Percentiles rank a stretch among this genome's conserved stretches.
phyloP scores from a whole-genome alignment of 2,888 invertebrate species.

The Drosophila dives region DNA sequence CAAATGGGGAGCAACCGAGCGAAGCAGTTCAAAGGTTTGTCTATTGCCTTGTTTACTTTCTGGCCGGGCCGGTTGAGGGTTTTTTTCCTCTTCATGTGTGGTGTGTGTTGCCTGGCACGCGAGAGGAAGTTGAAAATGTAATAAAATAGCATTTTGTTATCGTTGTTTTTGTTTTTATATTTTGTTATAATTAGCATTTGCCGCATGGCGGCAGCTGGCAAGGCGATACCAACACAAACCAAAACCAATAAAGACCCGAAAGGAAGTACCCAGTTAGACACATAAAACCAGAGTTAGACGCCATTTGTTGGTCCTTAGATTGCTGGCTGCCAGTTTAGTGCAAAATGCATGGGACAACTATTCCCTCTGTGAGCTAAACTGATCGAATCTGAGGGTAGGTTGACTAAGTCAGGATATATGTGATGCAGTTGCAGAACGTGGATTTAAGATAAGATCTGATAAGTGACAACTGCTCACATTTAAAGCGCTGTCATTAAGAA shows the following conservation, averaged over 20 bases:
- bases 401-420: neutral
- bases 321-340: constrained; percentile 10
- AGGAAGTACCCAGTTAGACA: constrained; percentile 20
- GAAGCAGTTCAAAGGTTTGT: constrained; percentile 18
- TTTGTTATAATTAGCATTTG: constrained; percentile 68
- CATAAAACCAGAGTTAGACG: constrained; percentile 40
- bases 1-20: neutral
- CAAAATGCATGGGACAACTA: constrained; percentile 42
- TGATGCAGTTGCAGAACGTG: neutral
- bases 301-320: constrained; percentile 42
- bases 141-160: constrained; percentile 56
- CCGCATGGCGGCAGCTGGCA: constrained; percentile 68
- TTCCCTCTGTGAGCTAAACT: constrained; percentile 2
- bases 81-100: neutral
- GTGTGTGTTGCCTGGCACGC: constrained; percentile 52
- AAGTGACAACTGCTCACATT: neutral
- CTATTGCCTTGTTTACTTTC: constrained; percentile 12
- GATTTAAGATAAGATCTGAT: neutral
- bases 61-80: constrained; percentile 3
- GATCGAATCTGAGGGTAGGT: constrained; percentile 5
- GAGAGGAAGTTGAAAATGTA: constrained; percentile 56
- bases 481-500: neutral
- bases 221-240: constrained; percentile 1
- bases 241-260: neutral
- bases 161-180: constrained; percentile 26